Evolutionary conservation across 1,140 invertebrate genomes (phyloP).

Genomic region (Calliphora vicina): DNA sequence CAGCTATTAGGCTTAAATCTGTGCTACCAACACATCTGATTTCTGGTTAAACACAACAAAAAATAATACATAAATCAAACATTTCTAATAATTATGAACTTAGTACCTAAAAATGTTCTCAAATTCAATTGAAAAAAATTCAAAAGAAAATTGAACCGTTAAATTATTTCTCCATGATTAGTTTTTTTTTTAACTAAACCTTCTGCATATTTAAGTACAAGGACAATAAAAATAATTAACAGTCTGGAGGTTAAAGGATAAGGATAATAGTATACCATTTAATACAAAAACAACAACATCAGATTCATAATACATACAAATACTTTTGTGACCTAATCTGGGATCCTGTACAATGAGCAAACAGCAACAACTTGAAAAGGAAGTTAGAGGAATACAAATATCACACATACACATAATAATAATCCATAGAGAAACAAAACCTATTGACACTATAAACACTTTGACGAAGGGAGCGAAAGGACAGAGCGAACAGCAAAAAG

Average conservation of each 20-base stretch:
- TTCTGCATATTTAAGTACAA: no score
- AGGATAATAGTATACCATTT: not conserved
- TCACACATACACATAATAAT: no score
- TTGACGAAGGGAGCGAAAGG: not conserved
- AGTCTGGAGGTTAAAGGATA: not conserved
- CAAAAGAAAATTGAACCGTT: no score
- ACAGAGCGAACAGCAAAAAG: not conserved
- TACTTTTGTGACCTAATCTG: not conserved
- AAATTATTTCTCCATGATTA: no score
- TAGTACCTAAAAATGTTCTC: no score
- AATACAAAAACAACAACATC: not conserved
- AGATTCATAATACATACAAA: not conserved
- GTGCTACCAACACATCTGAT: no score
- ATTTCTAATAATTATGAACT: no score
- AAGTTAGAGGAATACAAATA: not conserved
- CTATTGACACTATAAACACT: not conserved
- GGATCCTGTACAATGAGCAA: not conserved
- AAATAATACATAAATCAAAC: no score
- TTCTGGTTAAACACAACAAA: no score
- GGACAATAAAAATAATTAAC: not conserved
- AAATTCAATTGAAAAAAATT: no score
- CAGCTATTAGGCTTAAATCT: no score
- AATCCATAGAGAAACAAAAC: not conserved
- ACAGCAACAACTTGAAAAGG: not conserved
- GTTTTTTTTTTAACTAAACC: no score